Base-by-base conservation (phyloP, 2,797 vertebrate genomes). In the Cheracebus regulus region DNA sequence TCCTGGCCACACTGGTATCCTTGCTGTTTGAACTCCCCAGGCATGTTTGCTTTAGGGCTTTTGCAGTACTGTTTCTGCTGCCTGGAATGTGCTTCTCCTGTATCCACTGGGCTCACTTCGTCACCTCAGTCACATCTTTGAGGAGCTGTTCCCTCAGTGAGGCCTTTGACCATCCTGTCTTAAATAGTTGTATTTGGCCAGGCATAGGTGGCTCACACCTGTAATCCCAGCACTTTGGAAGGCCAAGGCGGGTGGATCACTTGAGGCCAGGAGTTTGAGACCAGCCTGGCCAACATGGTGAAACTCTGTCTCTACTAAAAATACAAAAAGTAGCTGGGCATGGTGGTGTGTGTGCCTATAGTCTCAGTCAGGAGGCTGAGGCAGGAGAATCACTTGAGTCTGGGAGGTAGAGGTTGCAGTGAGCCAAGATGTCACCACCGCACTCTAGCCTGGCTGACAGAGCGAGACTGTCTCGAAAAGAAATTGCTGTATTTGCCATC, bases 401-500 rank as follows among this genome's bases (percentile, higher is more conserved):
- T 67, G 64, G 64, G 64, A 67, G 4, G 64, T n/a, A n/a, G 33
- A 67, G 33, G 64, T 67, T 67, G 33, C 64, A 4, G 33, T 67
- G 64, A 67, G 33, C 64, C 64, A n/a, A n/a, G 64, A n/a, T 67
- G 33, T 17, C 64, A 67, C 64, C 64, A 67, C 33, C 19, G 64
- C 33, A n/a, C 15, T 67, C 33, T 17, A 67, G 15, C 64, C 64
- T 67, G 64, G 33, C 15, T 17, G 4, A n/a, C 64, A 67, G 64
- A n/a, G 64, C 0, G 15, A 67, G 15, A 67, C 64, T 1, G 1
- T n/a, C 4, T 15, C 61, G 2, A 61, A 61, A 33, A 64, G 4
- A 28, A 36, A 48, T 30, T 13, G 30, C 41, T 4, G 3, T 28
- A 61, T 82, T 61, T 30, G 17, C 36, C 2, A 0, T 46, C 7